Percentiles rank a stretch among this genome's conserved stretches.
Conservation (phyloP, 1,140 invertebrate species). For the Drosophila oshimai region DNA sequence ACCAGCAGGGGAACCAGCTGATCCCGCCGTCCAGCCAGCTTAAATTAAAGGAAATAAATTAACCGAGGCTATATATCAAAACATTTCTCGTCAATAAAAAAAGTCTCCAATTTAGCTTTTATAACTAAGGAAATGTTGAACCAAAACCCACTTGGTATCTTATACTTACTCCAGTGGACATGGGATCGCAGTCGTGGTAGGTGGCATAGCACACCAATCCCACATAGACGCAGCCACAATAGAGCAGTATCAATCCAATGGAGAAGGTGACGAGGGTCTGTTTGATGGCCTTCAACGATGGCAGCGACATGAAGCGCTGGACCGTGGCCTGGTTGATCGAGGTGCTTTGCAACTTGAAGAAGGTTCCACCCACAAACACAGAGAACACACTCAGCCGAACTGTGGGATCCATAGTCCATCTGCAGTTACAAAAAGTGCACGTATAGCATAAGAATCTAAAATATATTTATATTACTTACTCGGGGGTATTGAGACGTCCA, state of each 20-base stretch:
- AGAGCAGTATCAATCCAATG: constrained; percentile 85
- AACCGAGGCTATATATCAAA: too few relatives aligned
- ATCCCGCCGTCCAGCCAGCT: constrained; percentile 87
- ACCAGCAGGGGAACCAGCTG: constrained; percentile 89
- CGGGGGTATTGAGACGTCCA: constrained; percentile 89
- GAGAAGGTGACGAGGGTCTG: constrained; percentile 85
- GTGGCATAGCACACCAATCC: constrained; percentile 91
- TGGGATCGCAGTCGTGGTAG: constrained; percentile 90
- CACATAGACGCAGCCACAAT: constrained; percentile 87
- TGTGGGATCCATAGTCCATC: constrained; percentile 87
- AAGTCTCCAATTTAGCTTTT: too few relatives aligned
- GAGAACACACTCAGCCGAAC: constrained; percentile 90
- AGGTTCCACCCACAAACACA: constrained; percentile 90
- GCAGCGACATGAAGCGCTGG: constrained; percentile 88
- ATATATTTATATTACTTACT: constrained; percentile 84
- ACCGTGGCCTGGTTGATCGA: constrained; percentile 93
- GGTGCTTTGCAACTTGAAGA: constrained; percentile 93
- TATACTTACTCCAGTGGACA: constrained; percentile 84
- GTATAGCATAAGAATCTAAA: not conserved
- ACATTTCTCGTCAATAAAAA: too few relatives aligned
- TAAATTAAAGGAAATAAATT: not conserved
- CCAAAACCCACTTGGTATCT: too few relatives aligned
- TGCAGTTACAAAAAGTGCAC: constrained; percentile 81
- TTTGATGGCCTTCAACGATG: constrained; percentile 54
- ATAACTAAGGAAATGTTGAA: too few relatives aligned